These are phyloP conservation scores for Rallus crepitans DNA, from an alignment of 2,797 vertebrate species.

Conservation along the genomic window DNA sequence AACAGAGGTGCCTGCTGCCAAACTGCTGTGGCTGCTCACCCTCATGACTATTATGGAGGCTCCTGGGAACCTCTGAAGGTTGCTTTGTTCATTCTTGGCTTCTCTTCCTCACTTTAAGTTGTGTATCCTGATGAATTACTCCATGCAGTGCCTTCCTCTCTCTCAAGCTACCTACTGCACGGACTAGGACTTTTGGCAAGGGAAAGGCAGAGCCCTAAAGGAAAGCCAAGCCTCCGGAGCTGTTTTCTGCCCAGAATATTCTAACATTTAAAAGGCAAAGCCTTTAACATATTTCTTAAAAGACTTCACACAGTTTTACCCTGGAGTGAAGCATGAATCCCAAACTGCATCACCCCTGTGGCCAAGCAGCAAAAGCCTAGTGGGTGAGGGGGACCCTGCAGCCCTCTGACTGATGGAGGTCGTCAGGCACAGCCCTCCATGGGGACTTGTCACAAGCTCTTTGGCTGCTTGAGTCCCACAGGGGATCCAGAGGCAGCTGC, in stretches of 20 bases:
- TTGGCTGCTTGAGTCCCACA: fast-evolving
- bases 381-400: not conserved
- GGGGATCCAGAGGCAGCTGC: not conserved
- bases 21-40: not conserved
- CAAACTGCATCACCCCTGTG: not conserved
- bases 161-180: not conserved
- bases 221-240: not conserved
- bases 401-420: not conserved
- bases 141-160: not conserved
- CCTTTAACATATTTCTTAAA: fast-evolving
- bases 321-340: not conserved
- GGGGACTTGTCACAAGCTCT: not conserved
- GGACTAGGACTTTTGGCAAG: fast-evolving
- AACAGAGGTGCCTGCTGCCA: constrained; percentile 2
- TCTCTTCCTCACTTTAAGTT: not conserved
- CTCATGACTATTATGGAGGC: not conserved
- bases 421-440: not conserved
- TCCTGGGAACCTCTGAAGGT: constrained; percentile 15
- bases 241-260: not conserved
- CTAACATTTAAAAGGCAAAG: not conserved
- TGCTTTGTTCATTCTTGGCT: constrained; percentile 5
- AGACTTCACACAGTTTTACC: not conserved
- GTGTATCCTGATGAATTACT: not conserved
- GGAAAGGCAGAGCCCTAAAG: not conserved
- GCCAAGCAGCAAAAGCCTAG: not conserved